Percentiles rank a stretch among this genome's conserved stretches.
Evolutionary conservation across 1,140 invertebrate species (phyloP).

Genomic region (Branchinecta lindahli): DNA sequence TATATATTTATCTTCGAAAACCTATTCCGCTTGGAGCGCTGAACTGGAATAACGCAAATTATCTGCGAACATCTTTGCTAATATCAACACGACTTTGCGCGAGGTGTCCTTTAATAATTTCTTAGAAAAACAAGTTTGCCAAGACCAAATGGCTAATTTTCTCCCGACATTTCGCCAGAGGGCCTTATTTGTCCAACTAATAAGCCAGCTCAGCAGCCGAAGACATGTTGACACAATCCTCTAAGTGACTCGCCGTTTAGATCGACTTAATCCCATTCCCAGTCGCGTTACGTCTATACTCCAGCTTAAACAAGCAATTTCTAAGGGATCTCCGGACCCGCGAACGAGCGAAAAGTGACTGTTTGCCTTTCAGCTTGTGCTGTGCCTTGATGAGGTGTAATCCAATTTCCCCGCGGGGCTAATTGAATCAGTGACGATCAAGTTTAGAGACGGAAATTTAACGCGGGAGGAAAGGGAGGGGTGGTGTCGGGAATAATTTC

Average conservation of each 20-base stretch:
- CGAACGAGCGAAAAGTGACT: slow-evolving; percentile 3
- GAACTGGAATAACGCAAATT: no score
- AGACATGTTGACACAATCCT: neutral
- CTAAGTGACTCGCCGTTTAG: slow-evolving; percentile 5
- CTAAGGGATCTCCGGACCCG: neutral
- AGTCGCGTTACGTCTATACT: slow-evolving; percentile 2
- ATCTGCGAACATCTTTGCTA: no score
- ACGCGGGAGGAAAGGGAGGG: neutral
- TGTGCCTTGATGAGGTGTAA: slow-evolving; percentile 7
- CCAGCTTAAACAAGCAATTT: slow-evolving; percentile 8
- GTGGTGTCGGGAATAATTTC: neutral
- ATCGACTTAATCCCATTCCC: slow-evolving; percentile 3
- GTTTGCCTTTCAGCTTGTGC: neutral
- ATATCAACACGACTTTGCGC: no score
- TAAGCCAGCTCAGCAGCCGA: neutral
- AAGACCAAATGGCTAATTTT: no score
- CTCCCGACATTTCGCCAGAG: neutral
- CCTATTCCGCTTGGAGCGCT: no score
- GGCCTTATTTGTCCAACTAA: neutral
- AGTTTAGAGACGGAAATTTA: neutral
- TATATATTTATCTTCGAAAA: no score
- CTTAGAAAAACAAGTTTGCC: no score
- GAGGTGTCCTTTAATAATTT: no score
- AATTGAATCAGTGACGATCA: slow-evolving; percentile 6
- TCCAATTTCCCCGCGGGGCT: neutral